Conservation (phyloP, 2,113 vertebrate genomes). For the Pygoscelis adeliae region DNA sequence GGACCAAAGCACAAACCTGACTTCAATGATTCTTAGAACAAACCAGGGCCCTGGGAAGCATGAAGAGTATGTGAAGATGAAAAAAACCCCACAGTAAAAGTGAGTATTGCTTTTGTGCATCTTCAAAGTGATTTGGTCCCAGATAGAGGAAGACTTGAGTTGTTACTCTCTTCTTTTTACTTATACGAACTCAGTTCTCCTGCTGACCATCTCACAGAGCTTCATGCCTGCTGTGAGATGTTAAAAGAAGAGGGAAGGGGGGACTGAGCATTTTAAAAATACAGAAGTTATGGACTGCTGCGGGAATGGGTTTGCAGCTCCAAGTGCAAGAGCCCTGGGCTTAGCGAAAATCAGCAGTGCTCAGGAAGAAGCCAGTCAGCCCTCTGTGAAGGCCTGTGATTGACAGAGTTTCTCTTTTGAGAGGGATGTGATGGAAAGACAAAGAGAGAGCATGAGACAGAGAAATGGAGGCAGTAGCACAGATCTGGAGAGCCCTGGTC, state of each 20-base stretch:
- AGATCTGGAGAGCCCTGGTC: not conserved
- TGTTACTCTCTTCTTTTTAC: not conserved
- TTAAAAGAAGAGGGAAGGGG: not conserved
- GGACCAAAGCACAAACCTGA: not conserved
- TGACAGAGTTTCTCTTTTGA: not conserved
- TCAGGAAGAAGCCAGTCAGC: not conserved
- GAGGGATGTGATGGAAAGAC: not conserved
- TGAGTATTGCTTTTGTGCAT: not conserved
- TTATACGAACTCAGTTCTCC: not conserved
- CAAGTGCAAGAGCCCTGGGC: not conserved
- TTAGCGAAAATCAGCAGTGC: not conserved
- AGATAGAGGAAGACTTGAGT: not conserved
- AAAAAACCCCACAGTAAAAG: not conserved
- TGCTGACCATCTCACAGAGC: not conserved
- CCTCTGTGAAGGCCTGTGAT: not conserved
- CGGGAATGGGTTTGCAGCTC: not conserved
- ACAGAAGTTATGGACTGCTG: not conserved
- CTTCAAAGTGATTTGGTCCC: not conserved
- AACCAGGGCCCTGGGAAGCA: not conserved
- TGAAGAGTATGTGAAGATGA: not conserved
- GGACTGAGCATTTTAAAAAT: not conserved
- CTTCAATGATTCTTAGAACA: not conserved
- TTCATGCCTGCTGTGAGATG: not conserved
- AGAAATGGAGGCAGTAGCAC: not conserved
- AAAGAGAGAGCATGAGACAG: not conserved